A percentile compares a stretch with the other conserved stretches of the same genome.
Evolutionary conservation across 2,797 vertebrate genomes (phyloP).

Genomic region (Tenualosa thibaudeaui): DNA sequence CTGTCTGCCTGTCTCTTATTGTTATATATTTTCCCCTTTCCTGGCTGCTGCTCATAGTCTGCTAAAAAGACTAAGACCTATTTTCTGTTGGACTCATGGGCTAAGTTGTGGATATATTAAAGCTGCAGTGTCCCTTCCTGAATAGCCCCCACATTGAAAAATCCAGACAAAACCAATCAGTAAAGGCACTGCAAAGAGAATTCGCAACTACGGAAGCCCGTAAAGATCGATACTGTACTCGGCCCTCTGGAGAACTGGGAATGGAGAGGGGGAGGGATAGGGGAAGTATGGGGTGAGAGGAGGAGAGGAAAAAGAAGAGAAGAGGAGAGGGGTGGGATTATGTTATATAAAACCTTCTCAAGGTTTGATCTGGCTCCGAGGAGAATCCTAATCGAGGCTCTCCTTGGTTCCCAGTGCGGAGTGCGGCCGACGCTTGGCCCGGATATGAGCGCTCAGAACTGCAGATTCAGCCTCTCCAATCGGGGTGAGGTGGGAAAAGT

Average conservation of each 20-base stretch:
- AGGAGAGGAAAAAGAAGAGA: not conserved
- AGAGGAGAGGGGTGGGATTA: constrained; percentile 33
- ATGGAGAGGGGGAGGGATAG: not conserved
- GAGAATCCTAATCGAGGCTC: constrained; percentile 34
- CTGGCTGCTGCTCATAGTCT: not conserved
- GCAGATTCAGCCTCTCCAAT: not conserved
- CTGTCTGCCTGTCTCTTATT: too few relatives aligned
- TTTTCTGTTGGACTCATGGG: not conserved
- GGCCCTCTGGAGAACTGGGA: constrained; percentile 16
- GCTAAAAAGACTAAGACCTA: not conserved
- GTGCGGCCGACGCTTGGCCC: not conserved
- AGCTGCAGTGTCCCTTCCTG: not conserved
- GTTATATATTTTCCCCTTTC: not conserved
- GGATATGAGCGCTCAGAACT: constrained; percentile 1
- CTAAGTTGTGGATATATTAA: too few relatives aligned
- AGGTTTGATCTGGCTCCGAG: constrained; percentile 38
- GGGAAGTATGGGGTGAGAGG: not conserved
- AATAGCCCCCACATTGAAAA: not conserved
- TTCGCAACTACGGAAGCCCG: constrained; percentile 14
- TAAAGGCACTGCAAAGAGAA: constrained; percentile 19
- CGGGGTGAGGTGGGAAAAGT: not conserved
- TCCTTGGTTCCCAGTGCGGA: not conserved
- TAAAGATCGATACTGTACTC: constrained; percentile 12
- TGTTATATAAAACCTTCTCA: constrained; percentile 36
- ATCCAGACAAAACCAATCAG: constrained; percentile 4